Conservation (phyloP, 2,888 invertebrate species). For the Phengaris alcon region DNA sequence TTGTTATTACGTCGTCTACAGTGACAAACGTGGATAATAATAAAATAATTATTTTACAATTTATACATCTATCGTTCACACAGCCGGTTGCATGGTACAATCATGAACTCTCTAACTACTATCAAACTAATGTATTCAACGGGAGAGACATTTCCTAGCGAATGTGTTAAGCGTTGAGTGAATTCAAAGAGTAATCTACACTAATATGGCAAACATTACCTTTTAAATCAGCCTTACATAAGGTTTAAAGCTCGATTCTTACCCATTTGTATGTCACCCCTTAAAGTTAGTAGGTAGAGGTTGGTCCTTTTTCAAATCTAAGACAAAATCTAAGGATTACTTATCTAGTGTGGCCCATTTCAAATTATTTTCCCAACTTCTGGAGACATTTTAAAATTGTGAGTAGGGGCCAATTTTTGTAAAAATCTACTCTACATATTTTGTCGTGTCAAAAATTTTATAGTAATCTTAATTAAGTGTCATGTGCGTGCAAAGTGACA, state of each 20-base stretch:
- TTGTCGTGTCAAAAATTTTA: background rate
- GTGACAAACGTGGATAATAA: background rate
- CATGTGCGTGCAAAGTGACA: slow-evolving; percentile 22
- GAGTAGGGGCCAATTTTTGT: background rate
- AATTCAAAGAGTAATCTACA: background rate
- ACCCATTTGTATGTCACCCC: slow-evolving; percentile 12
- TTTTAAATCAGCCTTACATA: slow-evolving; percentile 29
- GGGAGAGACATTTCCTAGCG: background rate
- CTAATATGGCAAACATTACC: slow-evolving; percentile 31
- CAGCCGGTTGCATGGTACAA: slow-evolving; percentile 29
- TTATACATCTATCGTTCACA: slow-evolving; percentile 20
- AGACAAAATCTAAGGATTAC: background rate
- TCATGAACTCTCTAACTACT: background rate
- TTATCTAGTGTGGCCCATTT: background rate
- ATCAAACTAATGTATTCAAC: background rate
- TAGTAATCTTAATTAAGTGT: slow-evolving; percentile 8
- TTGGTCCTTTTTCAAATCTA: background rate
- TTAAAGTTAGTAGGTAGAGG: background rate
- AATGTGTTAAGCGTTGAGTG: background rate
- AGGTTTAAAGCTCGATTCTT: slow-evolving; percentile 28
- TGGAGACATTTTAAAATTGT: background rate
- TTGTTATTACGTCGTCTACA: background rate
- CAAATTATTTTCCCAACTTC: background rate
- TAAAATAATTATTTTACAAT: slow-evolving; percentile 13
- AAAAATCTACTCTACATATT: background rate